phyloP scores from a whole-genome alignment of 2,888 invertebrate genomes.

The Cheilosia grossa region DNA sequence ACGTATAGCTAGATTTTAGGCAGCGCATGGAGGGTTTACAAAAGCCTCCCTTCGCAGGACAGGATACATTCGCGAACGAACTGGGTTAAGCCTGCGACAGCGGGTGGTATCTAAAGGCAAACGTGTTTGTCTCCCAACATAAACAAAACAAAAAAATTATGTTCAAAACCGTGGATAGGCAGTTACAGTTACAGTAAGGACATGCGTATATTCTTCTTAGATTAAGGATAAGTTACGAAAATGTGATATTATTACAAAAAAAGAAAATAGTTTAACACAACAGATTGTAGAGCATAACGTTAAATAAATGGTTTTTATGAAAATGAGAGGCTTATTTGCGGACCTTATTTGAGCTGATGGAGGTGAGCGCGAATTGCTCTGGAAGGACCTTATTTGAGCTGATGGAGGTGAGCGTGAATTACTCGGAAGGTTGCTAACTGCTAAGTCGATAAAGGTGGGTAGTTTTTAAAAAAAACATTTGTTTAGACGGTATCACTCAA shows the following conservation, averaged over 20 bases:
- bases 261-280: slow-evolving; percentile 35
- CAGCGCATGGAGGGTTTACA: slow-evolving; percentile 23
- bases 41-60: slow-evolving; percentile 32
- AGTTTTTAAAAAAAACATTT: too few relatives aligned
- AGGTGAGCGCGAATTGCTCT: too few relatives aligned
- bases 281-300: slow-evolving; percentile 61
- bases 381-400: background rate
- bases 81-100: background rate
- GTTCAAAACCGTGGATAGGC: slow-evolving; percentile 55
- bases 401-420: too few relatives aligned
- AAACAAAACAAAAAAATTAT: background rate
- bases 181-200: slow-evolving; percentile 59
- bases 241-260: slow-evolving; percentile 71
- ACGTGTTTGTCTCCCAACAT: slow-evolving; percentile 25
- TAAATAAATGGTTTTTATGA: slow-evolving; percentile 72
- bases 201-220: slow-evolving; percentile 51
- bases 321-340: background rate
- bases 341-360: background rate
- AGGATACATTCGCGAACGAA: slow-evolving; percentile 8
- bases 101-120: slow-evolving; percentile 21
- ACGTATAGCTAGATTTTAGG: slow-evolving; percentile 53
- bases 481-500: too few relatives aligned
- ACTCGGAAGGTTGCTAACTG: too few relatives aligned
- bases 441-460: too few relatives aligned
- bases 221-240: slow-evolving; percentile 54